Evolutionary conservation across 2,797 vertebrate genomes (phyloP).

Genomic region (Acrossocheilus wenchowensis): DNA sequence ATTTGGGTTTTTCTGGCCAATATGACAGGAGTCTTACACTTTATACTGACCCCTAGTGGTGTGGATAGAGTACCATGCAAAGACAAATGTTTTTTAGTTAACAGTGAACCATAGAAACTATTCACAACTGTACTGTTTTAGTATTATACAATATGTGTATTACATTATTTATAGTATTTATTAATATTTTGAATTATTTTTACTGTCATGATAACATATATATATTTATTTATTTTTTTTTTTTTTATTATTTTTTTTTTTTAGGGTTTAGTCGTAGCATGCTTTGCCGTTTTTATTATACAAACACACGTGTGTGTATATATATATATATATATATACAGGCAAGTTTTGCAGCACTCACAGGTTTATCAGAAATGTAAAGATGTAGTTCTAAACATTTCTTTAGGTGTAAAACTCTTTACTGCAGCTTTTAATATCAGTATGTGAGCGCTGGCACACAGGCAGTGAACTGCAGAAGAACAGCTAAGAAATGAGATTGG

Average conservation of each 20-base stretch:
- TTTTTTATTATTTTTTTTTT: no score
- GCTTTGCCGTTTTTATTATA: no score
- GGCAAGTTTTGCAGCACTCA: not conserved
- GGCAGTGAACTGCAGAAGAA: conserved; percentile 24
- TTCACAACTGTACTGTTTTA: not conserved
- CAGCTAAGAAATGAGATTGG: conserved; percentile 49
- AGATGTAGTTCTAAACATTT: not conserved
- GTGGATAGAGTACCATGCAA: not conserved
- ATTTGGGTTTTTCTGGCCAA: not conserved
- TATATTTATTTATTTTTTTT: no score
- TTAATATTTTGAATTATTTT: no score
- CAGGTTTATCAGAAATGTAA: not conserved
- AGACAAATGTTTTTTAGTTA: not conserved
- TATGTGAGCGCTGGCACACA: not conserved
- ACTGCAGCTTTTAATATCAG: conserved; percentile 20
- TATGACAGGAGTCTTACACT: not conserved
- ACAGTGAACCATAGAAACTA: not conserved
- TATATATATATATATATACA: no score
- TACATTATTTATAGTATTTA: no score
- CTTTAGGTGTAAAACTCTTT: not conserved
- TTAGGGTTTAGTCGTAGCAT: no score
- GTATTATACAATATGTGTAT: not conserved
- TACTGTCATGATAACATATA: no score
- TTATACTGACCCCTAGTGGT: conserved; percentile 3
- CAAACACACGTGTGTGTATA: no score